These are phyloP conservation scores for Trididemnum nubilum DNA, from an alignment of 23 tunicate species.

Conservation along the genomic window DNA sequence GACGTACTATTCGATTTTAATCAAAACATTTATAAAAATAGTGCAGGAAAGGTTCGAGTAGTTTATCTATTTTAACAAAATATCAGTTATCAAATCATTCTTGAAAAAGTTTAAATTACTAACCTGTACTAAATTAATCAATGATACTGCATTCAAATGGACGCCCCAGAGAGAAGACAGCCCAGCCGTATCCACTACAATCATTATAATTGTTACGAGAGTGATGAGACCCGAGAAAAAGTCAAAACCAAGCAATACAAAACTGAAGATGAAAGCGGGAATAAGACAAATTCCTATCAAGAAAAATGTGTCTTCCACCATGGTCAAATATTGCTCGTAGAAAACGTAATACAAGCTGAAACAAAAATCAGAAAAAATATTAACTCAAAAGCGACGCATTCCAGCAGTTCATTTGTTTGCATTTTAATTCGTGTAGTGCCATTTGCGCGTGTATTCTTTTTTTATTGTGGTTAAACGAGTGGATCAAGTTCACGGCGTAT, in stretches of 20 bases:
- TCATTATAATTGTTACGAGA: constrained; percentile 84
- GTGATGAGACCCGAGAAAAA: constrained; percentile 83
- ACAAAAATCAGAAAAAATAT: too few relatives aligned
- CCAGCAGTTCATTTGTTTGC: too few relatives aligned
- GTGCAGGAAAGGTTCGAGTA: too few relatives aligned
- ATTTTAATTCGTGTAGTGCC: too few relatives aligned
- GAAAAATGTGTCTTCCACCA: constrained; percentile 76
- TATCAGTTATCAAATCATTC: too few relatives aligned
- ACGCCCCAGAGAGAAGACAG: constrained; percentile 97
- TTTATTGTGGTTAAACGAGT: too few relatives aligned
- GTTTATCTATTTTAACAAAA: too few relatives aligned
- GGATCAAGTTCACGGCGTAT: too few relatives aligned
- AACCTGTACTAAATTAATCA: constrained; percentile 92
- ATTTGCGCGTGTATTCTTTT: too few relatives aligned
- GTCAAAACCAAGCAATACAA: constrained; percentile 94
- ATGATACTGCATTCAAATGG: constrained; percentile 90
- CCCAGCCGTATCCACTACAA: constrained; percentile 97
- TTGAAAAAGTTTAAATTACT: too few relatives aligned
- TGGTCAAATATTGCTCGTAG: constrained; percentile 97
- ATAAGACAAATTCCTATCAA: constrained; percentile 91
- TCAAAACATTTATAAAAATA: too few relatives aligned
- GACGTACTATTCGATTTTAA: too few relatives aligned
- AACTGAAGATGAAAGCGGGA: constrained; percentile 88
- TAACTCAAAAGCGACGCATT: neutral
- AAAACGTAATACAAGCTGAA: constrained; percentile 92